Percentiles rank a stretch among this genome's conserved stretches.
phyloP scores from a whole-genome alignment of 1,140 invertebrate species.

The Maniola jurtina region DNA sequence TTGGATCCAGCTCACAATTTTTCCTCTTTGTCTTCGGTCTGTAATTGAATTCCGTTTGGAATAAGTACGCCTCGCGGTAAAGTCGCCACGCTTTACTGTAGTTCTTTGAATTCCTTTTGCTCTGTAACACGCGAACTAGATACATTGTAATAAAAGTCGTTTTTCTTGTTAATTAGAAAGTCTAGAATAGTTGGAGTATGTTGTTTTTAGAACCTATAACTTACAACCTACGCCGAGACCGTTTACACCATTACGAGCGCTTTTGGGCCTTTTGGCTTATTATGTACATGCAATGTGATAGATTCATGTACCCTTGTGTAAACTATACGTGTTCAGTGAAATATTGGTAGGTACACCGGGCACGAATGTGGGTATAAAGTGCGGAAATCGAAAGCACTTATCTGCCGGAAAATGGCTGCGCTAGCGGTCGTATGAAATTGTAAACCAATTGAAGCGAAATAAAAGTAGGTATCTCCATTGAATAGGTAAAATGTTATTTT shows the following conservation, averaged over 20 bases:
- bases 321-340: background rate
- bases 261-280: no score
- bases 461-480: conserved; percentile 6
- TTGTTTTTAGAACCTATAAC: no score
- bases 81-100: conserved; percentile 32
- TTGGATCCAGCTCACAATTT: conserved; percentile 37
- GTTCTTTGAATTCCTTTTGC: conserved; percentile 28
- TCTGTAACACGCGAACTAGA: background rate
- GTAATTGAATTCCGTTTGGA: conserved; percentile 66
- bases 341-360: conserved; percentile 19
- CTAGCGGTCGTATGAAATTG: conserved; percentile 24
- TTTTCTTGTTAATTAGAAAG: background rate
- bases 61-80: conserved; percentile 51
- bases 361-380: conserved; percentile 22
- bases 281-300: background rate
- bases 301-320: background rate
- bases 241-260: no score
- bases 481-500: background rate
- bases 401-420: conserved; percentile 24
- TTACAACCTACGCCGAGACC: no score
- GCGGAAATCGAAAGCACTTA: conserved; percentile 32
- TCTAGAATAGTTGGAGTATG: no score
- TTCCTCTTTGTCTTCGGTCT: conserved; percentile 59
- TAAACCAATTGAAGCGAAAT: conserved; percentile 23
- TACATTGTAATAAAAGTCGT: background rate